Conservation (phyloP, 2,113 vertebrate genomes). For the Microcebus griseorufus region DNA sequence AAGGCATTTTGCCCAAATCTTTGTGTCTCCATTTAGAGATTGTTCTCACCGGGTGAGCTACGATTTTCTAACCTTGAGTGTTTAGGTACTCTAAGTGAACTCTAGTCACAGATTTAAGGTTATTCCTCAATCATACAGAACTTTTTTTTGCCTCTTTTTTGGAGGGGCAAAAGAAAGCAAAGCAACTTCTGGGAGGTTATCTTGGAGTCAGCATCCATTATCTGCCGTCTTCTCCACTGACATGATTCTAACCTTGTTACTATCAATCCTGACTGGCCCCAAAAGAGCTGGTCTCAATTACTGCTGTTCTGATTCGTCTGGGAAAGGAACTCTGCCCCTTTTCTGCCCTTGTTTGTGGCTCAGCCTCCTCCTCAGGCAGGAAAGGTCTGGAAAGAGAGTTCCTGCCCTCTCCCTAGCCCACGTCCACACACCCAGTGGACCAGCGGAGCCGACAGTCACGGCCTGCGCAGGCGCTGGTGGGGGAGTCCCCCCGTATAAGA, state of each 20-base stretch:
- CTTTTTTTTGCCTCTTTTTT: background rate
- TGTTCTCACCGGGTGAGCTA: background rate
- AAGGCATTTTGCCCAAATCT: background rate
- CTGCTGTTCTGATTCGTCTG: background rate
- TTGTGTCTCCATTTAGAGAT: background rate
- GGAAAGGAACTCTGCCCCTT: background rate
- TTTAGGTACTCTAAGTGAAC: background rate
- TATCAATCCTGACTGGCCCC: background rate
- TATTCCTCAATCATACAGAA: background rate
- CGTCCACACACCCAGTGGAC: background rate
- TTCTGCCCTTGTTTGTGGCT: background rate
- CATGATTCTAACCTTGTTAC: background rate
- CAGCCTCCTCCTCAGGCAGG: background rate
- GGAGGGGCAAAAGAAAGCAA: background rate
- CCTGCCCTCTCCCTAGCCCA: background rate
- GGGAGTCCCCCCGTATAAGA: rapidly evolving
- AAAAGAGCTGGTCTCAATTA: background rate
- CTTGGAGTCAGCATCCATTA: background rate
- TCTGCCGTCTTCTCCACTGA: background rate
- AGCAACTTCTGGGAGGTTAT: conserved; percentile 13
- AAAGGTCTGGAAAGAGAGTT: background rate
- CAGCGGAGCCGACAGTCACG: rapidly evolving
- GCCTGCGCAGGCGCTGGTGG: background rate
- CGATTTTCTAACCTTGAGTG: background rate
- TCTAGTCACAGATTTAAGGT: background rate